These are phyloP conservation scores for Drosophila kuntzei DNA, from an alignment of 2,888 invertebrate genomes.

Conservation along the genomic window DNA sequence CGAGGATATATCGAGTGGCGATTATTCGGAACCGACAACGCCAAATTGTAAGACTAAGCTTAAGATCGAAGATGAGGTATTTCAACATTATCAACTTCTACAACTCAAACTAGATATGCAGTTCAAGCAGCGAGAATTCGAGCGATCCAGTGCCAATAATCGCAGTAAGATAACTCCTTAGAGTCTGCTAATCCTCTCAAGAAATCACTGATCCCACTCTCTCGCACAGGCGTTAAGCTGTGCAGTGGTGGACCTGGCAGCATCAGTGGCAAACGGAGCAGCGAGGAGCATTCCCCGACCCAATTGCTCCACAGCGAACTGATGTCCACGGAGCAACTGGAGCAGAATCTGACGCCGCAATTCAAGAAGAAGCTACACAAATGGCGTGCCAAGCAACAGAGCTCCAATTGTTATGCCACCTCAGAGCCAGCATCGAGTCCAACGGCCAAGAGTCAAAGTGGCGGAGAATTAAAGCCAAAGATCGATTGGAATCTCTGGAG, in stretches of 20 bases:
- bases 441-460: slow-evolving; percentile 63
- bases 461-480: slow-evolving; percentile 85
- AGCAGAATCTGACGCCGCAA: slow-evolving; percentile 91
- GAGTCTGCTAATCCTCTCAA: not conserved
- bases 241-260: slow-evolving; percentile 47
- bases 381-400: slow-evolving; percentile 89
- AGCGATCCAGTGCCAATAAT: slow-evolving; percentile 62
- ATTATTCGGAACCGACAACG: slow-evolving; percentile 86
- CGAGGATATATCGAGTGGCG: slow-evolving; percentile 86
- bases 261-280: slow-evolving; percentile 69
- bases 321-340: slow-evolving; percentile 84
- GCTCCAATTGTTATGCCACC: slow-evolving; percentile 62
- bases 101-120: slow-evolving; percentile 91
- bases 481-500: slow-evolving; percentile 89
- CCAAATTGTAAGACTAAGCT: slow-evolving; percentile 83
- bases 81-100: slow-evolving; percentile 90
- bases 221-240: slow-evolving; percentile 46
- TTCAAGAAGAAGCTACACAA: slow-evolving; percentile 94
- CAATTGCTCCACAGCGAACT: slow-evolving; percentile 75
- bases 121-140: slow-evolving; percentile 89
- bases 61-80: slow-evolving; percentile 88
- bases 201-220: not conserved
- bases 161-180: slow-evolving; percentile 69
- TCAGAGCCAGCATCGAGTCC: slow-evolving; percentile 73
- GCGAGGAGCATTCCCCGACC: slow-evolving; percentile 81